Conservation (phyloP, 2,113 vertebrate genomes). For the Syngnathus scovelli region DNA sequence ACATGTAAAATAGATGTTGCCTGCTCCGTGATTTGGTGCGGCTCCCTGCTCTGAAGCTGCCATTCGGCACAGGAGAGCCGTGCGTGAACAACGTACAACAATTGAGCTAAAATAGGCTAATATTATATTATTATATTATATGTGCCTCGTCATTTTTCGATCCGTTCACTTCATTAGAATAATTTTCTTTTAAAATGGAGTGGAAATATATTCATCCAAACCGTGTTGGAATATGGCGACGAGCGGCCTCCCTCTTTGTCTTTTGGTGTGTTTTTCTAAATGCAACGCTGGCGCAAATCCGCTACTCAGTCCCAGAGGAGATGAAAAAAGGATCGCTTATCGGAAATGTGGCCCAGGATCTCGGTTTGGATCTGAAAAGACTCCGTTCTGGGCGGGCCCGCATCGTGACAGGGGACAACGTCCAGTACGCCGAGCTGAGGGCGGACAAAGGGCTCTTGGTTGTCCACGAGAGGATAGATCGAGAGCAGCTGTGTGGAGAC, state of each 20-base stretch:
- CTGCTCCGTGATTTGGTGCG: too few species aligned
- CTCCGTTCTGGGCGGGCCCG: slow-evolving; percentile 65
- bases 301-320: slow-evolving; percentile 75
- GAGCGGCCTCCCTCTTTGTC: not conserved
- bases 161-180: not conserved
- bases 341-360: slow-evolving; percentile 72
- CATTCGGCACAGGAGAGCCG: too few species aligned
- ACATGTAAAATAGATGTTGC: too few species aligned
- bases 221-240: not conserved
- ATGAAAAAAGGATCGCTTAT: slow-evolving; percentile 62
- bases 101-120: too few species aligned
- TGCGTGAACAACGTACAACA: too few species aligned
- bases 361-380: slow-evolving; percentile 67
- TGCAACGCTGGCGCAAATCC: slow-evolving; percentile 52
- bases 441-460: slow-evolving; percentile 58
- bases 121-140: too few species aligned
- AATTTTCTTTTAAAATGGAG: not conserved
- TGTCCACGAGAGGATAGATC: slow-evolving; percentile 59
- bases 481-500: slow-evolving; percentile 59
- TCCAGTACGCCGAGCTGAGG: slow-evolving; percentile 62
- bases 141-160: too few species aligned
- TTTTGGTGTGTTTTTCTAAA: slow-evolving; percentile 2
- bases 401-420: slow-evolving; percentile 59
- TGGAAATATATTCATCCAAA: not conserved
- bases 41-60: too few species aligned